Base-by-base conservation (phyloP, 2,113 vertebrate genomes). In the Athene noctua region DNA sequence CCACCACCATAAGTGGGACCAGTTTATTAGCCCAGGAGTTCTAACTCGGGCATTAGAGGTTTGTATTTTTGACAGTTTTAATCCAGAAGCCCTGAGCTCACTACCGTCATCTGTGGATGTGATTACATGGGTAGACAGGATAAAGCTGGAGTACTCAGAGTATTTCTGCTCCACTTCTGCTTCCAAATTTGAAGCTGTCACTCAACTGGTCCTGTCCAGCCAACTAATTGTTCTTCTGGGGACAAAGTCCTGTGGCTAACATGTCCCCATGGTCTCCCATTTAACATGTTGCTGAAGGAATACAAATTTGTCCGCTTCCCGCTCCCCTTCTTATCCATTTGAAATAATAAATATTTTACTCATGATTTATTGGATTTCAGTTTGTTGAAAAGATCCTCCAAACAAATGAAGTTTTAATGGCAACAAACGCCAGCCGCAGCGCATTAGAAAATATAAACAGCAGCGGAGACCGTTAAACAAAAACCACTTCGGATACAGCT, bases 261-360 rank as follows among this genome's bases (percentile, higher is more conserved):
- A 6, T 0, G 3, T 17, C 66, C 87, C 55, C 12, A 0, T 40
- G 71, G 55, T 63, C 82, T 95, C 47, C 59, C 52, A 83, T 95
- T 91, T 74, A 95, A 95, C 71, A 26, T 27, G 38, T 63, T 93
- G 94, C 71, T 90, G 91, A 94, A 95, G 94, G 92, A 97, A 92
- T 51, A 91, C 30, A 71, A 36, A 80, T 96, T 82, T 57, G 47
- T 83, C 55, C 42, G 12, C 20, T 95, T 5, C 40, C 52, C 34
- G 49, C 55, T 63, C 70, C 54, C n/a, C 34, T 90, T 68, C 84
- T 84, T 79, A 79, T 86, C 71, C 90, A 90, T 83, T 97, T 97
- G 94, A 96, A 97, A 97, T 96, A 97, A 98, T 97, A 97, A 98
- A 97, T 96, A 97, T 94, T 95, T 95, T 91, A 86, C 81, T 82